Evolutionary conservation across 1,140 invertebrate species (phyloP), one percentile per base, ranked within the genome.

Genomic region (Cotesia chilonis): DNA sequence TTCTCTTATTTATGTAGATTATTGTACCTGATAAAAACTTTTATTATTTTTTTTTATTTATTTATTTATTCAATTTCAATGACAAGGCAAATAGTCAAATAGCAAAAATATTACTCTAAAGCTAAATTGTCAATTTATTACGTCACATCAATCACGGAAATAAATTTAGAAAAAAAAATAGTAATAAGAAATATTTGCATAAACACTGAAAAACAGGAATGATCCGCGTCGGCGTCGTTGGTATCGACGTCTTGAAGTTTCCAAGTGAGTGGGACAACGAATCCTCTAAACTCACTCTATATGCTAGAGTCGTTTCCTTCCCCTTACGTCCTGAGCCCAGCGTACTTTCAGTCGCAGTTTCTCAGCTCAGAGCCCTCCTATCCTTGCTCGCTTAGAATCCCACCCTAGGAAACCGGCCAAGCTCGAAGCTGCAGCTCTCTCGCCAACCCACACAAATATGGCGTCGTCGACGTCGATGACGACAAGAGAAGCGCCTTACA

Each of bases 201-300:
- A 28, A 59, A 59, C 20, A 59, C 14, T 10, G 0, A 64, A 68
- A 28, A 37, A 38, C 57, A 71, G 41, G 41, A 9, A 47, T 47
- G 41, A 47, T 74, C 72, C 57, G 73, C 73, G 73, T 74, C 73
- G 73, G 73, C 73, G 73, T 74, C 61, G 64, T 68, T 64, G 64
- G 68, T 74, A 74, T 74, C 73, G 73, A 74, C 73, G 73, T 74
- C 73, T 74, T 74, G 63, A 74, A 74, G 73, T 74, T 65, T 71
- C 41, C 63, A 61, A 47, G 59, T 28, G 47, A 37, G 60, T 68
- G 66, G 28, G 51, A 54, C 66, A 55, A 68, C 66, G 52, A 55
- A 41, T 55, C 20, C 17, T 55, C 52, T 68, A 28, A 41, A 47
- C 47, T 68, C 66, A 36, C 55, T 52, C 41, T 47, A 47, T 47